These are phyloP conservation scores for Tuta absoluta DNA, from an alignment of 2,888 invertebrate species.

Conservation along the genomic window DNA sequence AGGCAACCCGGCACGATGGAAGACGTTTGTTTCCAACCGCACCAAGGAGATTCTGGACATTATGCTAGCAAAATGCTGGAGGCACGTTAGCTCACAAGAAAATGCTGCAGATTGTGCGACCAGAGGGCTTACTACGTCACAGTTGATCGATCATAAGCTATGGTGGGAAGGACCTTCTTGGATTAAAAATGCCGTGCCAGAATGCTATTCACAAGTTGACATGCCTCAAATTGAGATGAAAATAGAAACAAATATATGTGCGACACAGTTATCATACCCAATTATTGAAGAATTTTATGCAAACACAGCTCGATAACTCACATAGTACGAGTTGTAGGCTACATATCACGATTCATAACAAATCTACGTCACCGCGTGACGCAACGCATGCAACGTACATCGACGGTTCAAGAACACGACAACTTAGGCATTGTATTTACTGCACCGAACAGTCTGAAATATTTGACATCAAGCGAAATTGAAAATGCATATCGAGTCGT, in stretches of 20 bases:
- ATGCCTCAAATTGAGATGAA: neutral
- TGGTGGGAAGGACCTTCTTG: constrained; percentile 26
- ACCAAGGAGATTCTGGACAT: no score
- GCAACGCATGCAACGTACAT: neutral
- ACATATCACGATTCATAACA: neutral
- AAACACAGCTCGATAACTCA: constrained; percentile 1
- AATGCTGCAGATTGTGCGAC: constrained; percentile 4
- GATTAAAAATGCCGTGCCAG: constrained; percentile 13
- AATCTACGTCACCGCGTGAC: neutral
- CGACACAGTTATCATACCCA: neutral
- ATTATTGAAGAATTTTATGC: neutral
- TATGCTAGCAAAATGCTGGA: no score
- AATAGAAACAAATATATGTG: neutral
- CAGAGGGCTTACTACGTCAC: constrained; percentile 16
- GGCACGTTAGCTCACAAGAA: no score
- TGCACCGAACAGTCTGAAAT: neutral
- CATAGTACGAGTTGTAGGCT: constrained; percentile 1
- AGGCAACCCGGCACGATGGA: no score
- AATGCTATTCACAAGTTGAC: neutral
- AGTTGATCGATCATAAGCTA: constrained; percentile 21
- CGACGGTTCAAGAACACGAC: neutral
- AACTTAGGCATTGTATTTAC: neutral
- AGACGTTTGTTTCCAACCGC: no score
- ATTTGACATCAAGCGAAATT: neutral
- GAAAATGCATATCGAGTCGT: neutral